phyloP scores from a whole-genome alignment of 2,797 vertebrate genomes.

The Mormyrus hasselquistii region DNA sequence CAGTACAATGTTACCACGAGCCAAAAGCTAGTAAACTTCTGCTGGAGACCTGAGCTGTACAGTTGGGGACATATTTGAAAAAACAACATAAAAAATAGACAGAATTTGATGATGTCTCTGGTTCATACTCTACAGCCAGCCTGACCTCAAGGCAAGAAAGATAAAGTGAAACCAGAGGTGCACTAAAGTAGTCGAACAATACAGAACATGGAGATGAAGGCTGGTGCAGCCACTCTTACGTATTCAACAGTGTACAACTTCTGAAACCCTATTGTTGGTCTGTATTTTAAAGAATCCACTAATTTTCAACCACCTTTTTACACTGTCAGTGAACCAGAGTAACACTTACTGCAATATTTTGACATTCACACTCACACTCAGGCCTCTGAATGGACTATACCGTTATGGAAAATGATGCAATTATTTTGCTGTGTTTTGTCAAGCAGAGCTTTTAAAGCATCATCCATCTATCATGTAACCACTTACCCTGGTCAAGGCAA shows the following conservation, averaged over 20 bases:
- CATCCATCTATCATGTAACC: background rate
- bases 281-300: background rate
- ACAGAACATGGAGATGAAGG: background rate
- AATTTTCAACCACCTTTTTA: background rate
- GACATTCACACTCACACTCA: background rate
- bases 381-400: background rate
- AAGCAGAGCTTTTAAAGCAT: background rate
- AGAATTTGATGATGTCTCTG: background rate
- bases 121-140: background rate
- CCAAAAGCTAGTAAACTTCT: background rate
- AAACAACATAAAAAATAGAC: background rate
- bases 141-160: background rate
- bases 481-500: background rate
- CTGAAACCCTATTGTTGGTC: background rate
- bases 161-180: background rate
- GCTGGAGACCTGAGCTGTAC: background rate
- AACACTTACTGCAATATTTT: background rate
- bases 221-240: background rate
- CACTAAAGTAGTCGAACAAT: background rate
- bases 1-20: background rate
- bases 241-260: background rate
- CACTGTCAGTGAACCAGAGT: background rate
- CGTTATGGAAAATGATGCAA: background rate
- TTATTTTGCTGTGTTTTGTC: constrained; percentile 9
- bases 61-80: background rate